Conservation (phyloP, 2,888 invertebrate genomes). For the Caenorhabditis sp. region DNA sequence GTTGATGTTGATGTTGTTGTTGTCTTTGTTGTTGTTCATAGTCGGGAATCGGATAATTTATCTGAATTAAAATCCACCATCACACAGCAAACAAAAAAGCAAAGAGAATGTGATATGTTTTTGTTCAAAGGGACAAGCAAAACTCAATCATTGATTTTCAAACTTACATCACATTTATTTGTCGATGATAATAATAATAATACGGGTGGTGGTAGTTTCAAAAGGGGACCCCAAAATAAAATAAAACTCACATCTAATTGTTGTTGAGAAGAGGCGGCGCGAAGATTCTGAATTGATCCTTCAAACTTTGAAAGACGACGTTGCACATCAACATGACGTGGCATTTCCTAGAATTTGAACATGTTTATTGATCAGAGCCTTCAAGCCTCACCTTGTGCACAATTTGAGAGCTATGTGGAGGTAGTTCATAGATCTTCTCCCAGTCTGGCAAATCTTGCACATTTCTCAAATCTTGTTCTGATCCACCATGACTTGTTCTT, state of each 20-base stretch:
- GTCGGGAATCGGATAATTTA: slow-evolving; percentile 47
- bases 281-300: slow-evolving; percentile 47
- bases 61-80: slow-evolving; percentile 3
- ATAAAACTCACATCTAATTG: slow-evolving; percentile 31
- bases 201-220: background rate
- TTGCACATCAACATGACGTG: slow-evolving; percentile 62
- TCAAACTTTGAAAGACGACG: slow-evolving; percentile 62
- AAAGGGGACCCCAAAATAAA: background rate
- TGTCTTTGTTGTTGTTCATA: slow-evolving; percentile 45
- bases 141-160: background rate
- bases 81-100: background rate
- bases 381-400: slow-evolving; percentile 42
- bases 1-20: slow-evolving; percentile 6
- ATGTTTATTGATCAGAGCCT: background rate
- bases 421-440: slow-evolving; percentile 70
- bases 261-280: slow-evolving; percentile 33
- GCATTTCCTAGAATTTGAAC: slow-evolving; percentile 37
- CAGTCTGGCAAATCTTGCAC: slow-evolving; percentile 55
- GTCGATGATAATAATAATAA: background rate
- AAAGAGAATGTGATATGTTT: background rate
- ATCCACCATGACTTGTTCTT: slow-evolving; percentile 21
- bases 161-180: background rate
- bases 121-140: background rate
- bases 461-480: slow-evolving; percentile 32
- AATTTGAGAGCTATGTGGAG: slow-evolving; percentile 69